Evolutionary conservation across 2,113 vertebrate genomes (phyloP).

Genomic region (Caranx ignobilis): DNA sequence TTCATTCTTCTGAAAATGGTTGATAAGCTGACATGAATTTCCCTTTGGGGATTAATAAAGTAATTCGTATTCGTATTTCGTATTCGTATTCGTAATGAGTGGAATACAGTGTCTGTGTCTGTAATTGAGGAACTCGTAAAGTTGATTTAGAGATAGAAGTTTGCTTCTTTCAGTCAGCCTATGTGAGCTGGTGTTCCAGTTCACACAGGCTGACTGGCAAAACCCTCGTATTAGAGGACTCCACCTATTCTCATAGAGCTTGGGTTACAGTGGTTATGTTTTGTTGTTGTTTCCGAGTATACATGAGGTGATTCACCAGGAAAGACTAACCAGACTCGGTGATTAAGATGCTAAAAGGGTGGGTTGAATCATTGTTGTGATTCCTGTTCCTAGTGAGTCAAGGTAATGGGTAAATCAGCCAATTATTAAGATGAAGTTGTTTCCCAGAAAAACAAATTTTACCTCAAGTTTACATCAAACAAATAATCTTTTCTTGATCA

Average conservation of each 20-base stretch:
- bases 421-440: not conserved
- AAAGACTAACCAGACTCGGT: not conserved
- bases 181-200: not conserved
- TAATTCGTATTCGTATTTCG: too few species aligned
- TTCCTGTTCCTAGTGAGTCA: not conserved
- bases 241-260: not conserved
- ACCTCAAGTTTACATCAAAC: not conserved
- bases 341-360: not conserved
- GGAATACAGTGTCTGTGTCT: not conserved
- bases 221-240: not conserved
- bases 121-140: not conserved
- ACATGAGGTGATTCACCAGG: not conserved
- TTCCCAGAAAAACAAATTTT: slow-evolving; percentile 9
- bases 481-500: not conserved
- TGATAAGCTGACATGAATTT: too few species aligned
- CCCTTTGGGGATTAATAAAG: too few species aligned
- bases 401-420: not conserved
- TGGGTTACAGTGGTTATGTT: not conserved
- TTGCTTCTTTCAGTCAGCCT: not conserved
- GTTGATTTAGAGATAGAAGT: not conserved
- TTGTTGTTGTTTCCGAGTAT: not conserved
- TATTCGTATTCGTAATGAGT: too few species aligned
- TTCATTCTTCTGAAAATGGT: too few species aligned
- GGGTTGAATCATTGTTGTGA: not conserved
- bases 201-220: not conserved